phyloP scores from a whole-genome alignment of 2,113 vertebrate species.

The Etheostoma spectabile region DNA sequence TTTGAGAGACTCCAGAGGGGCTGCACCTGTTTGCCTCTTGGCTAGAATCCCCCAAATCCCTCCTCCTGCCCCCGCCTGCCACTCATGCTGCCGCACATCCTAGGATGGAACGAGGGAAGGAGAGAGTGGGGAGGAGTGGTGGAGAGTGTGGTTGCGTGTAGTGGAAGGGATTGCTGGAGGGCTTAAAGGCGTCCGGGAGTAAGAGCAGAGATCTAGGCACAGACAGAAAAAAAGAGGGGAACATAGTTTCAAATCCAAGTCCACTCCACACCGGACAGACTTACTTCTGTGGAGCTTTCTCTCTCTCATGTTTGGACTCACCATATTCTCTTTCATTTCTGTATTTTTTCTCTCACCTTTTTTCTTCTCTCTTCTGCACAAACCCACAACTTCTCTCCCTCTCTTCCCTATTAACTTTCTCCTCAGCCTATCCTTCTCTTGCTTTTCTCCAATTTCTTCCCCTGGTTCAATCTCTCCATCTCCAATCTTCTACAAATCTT shows the following conservation, averaged over 20 bases:
- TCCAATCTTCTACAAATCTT: slow-evolving; percentile 6
- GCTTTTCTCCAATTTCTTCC: slow-evolving; percentile 49
- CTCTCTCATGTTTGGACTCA: slow-evolving; percentile 69
- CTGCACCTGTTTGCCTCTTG: slow-evolving; percentile 89
- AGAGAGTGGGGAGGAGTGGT: slow-evolving; percentile 43
- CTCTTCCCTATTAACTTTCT: slow-evolving; percentile 41
- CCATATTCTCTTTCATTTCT: slow-evolving; percentile 70
- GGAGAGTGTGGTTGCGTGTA: slow-evolving; percentile 74
- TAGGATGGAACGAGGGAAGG: slow-evolving; percentile 75
- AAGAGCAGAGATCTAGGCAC: slow-evolving; percentile 72
- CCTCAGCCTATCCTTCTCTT: slow-evolving; percentile 40
- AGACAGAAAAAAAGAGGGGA: slow-evolving; percentile 47
- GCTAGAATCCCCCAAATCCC: slow-evolving; percentile 82
- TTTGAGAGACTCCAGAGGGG: slow-evolving; percentile 86
- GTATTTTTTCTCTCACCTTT: slow-evolving; percentile 50
- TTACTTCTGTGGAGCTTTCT: slow-evolving; percentile 53
- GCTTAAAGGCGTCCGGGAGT: slow-evolving; percentile 79
- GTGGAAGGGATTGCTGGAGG: slow-evolving; percentile 83
- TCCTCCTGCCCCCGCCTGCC: slow-evolving; percentile 82
- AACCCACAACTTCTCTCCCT: slow-evolving; percentile 48
- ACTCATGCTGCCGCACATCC: slow-evolving; percentile 80
- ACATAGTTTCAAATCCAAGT: slow-evolving; percentile 76
- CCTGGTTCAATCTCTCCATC: slow-evolving; percentile 24
- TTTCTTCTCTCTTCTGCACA: slow-evolving; percentile 29
- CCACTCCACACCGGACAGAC: slow-evolving; percentile 71